These are phyloP conservation scores for Anneissia japonica DNA, from an alignment of 35 echinoderm and acorn worm species.

Conservation along the genomic window DNA sequence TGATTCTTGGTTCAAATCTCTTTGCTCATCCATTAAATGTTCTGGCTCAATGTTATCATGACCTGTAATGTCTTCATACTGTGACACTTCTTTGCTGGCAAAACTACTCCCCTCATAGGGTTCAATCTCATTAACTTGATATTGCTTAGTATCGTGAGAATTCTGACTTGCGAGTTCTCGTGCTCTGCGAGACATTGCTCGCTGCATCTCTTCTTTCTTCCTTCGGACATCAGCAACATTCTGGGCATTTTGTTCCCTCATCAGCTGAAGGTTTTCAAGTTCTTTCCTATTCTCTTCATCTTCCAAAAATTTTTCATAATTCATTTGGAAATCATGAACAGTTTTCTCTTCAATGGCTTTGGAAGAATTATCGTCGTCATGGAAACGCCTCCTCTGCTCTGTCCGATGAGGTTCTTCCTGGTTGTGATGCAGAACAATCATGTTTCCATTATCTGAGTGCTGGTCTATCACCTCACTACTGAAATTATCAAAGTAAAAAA, in stretches of 20 bases:
- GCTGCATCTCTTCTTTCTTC: neutral
- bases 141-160: constrained; percentile 6
- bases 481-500: no score
- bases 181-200: neutral
- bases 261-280: constrained; percentile 20
- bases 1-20: neutral
- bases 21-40: neutral
- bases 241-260: constrained; percentile 30
- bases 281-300: constrained; percentile 23
- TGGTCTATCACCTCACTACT: neutral
- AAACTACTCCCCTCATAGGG: neutral
- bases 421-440: neutral
- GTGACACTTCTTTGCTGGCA: neutral
- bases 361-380: neutral
- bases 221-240: neutral
- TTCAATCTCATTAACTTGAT: neutral
- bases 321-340: neutral
- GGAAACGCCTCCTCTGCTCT: neutral
- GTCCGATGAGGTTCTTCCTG: neutral
- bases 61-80: neutral
- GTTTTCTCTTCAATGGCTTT: neutral
- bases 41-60: neutral
- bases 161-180: constrained; percentile 15
- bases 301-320: neutral
- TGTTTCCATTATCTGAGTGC: neutral